A percentile compares a stretch with the other conserved stretches of the same genome.
phyloP scores from a whole-genome alignment of 2,797 vertebrate genomes.

The Argya squamiceps region DNA sequence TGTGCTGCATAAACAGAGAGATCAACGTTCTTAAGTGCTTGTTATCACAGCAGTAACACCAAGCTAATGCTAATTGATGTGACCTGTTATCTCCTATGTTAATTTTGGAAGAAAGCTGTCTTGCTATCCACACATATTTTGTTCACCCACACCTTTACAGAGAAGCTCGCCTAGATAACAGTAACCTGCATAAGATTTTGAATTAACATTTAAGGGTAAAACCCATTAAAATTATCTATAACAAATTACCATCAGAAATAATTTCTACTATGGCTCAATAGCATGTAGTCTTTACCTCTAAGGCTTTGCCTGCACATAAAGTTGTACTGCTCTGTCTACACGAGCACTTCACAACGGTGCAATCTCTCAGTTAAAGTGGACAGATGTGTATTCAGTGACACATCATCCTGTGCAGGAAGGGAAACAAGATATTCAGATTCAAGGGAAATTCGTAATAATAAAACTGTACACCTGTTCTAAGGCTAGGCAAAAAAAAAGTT shows the following conservation, averaged over 20 bases:
- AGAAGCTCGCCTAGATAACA: background rate
- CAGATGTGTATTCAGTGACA: background rate
- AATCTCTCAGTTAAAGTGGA: background rate
- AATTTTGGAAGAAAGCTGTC: background rate
- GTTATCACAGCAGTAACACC: background rate
- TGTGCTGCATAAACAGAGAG: background rate
- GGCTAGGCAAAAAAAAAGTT: background rate
- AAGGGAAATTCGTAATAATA: background rate
- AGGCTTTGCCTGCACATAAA: background rate
- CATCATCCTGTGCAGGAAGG: background rate
- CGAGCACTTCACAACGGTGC: rapidly evolving
- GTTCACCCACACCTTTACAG: background rate
- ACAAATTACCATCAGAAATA: background rate
- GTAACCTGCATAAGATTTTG: background rate
- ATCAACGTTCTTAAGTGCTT: background rate
- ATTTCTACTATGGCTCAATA: background rate
- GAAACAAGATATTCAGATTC: background rate
- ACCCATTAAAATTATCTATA: background rate
- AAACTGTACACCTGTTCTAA: background rate
- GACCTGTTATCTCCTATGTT: background rate
- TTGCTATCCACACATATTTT: background rate
- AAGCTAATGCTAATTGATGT: background rate
- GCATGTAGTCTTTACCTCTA: background rate
- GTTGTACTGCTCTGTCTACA: background rate
- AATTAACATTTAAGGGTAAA: background rate